Percentiles rank a stretch among this genome's conserved stretches.
phyloP scores from a whole-genome alignment of 92 coral and sea anemone genomes.

The Phenganax marumi region DNA sequence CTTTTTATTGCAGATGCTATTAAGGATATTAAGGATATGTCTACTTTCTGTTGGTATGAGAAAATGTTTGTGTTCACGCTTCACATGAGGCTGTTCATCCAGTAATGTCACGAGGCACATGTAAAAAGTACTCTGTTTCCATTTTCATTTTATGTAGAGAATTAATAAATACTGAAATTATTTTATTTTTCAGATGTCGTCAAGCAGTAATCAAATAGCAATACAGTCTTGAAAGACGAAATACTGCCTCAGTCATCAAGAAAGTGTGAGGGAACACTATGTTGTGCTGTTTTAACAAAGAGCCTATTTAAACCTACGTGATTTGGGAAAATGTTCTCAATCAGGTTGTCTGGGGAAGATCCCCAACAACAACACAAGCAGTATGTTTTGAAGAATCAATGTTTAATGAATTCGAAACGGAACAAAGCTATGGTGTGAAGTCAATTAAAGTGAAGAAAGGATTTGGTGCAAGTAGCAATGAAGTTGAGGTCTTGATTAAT shows the following conservation, averaged over 20 bases:
- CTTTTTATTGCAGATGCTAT: too few species aligned
- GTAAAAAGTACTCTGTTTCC: too few species aligned
- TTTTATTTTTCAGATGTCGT: not conserved
- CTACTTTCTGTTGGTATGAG: too few species aligned
- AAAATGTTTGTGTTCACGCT: too few species aligned
- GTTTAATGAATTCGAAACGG: conserved; percentile 1
- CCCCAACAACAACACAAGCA: not conserved
- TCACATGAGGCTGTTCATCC: too few species aligned
- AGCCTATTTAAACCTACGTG: not conserved
- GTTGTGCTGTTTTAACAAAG: conserved; percentile 18
- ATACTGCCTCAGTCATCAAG: not conserved
- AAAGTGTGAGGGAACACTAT: conserved; percentile 6
- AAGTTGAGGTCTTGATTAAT: conserved; percentile 8
- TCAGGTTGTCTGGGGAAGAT: not conserved
- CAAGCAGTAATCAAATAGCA: not conserved
- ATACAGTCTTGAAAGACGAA: conserved; percentile 9
- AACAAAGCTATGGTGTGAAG: not conserved
- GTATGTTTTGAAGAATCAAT: conserved; percentile 6
- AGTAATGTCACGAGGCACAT: too few species aligned
- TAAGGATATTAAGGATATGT: too few species aligned
- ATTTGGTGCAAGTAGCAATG: conserved; percentile 1
- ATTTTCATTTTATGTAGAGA: too few species aligned
- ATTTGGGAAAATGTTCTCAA: conserved; percentile 8
- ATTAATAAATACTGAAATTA: not conserved
- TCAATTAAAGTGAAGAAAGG: conserved; percentile 7